Evolutionary conservation across 2,797 vertebrate genomes (phyloP), one percentile per base, ranked within the genome.

Genomic region (Euthynnus affinis): DNA sequence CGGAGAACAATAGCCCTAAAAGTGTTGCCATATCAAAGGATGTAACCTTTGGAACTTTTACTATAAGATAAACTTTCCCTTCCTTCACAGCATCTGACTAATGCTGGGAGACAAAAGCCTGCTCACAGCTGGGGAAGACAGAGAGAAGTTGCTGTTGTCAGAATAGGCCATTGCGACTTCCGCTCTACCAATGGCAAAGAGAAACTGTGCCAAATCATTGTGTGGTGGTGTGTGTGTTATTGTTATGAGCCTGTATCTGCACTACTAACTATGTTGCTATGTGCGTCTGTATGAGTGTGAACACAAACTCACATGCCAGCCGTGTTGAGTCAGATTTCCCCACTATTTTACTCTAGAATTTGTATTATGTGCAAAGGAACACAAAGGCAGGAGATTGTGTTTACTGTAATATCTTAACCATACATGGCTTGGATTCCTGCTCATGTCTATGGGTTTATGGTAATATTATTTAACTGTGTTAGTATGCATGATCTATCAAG

Each of bases 1-100:
- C 78, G 64, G 64, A 65, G 88, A 93, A 92, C 91, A 92, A 91
- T 88, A 40, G 86, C 51, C 29, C 14, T 60, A 64, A 83, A 78
- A 59, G 48, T 83, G 81, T 83, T 76, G 66, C 53, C 67, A 87
- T 84, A 80, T 60, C 71, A 82, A 61, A 84, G 88, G 76, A 85
- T 80, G 77, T 60, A 74, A 82, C 81, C 85, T 81, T 79, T 87
- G 70, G 71, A 70, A 49, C 53, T 57, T 78, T 76, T 72, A 71
- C 37, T 10, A 37, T 37, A 2, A 74, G 55, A 87, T 89, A 89
- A 93, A 92, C 88, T 56, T 78, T 91, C 75, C 70, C 63, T 93
- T 92, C 89, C 89, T 89, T 78, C 60, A 13, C 66, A 70, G 75
- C 15, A 5, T 83, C 74, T 76, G 67, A 76, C 59, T 76, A 65